Percentiles rank a stretch among this genome's conserved stretches.
Conservation (phyloP, 2,113 vertebrate species). For the Leucopsar rothschildi region DNA sequence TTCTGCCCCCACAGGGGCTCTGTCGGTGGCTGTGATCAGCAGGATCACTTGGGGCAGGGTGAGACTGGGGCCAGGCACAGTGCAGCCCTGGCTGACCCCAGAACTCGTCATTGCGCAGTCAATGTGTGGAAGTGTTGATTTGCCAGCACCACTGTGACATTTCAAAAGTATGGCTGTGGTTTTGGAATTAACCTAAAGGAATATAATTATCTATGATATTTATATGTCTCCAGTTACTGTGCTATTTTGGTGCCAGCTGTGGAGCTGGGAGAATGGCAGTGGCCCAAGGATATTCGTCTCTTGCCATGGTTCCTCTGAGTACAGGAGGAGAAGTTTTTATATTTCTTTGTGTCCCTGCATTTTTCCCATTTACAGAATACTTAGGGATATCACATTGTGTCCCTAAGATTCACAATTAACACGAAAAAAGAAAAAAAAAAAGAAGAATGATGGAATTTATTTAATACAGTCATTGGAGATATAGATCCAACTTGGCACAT, state of each 20-base stretch:
- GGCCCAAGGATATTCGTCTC: background rate
- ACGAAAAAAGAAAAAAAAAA: background rate
- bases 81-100: background rate
- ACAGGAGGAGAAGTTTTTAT: background rate
- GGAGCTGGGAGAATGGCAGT: background rate
- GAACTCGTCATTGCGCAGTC: background rate
- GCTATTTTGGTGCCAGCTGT: background rate
- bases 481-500: background rate
- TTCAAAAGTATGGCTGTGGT: background rate
- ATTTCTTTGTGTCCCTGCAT: background rate
- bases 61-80: rapidly evolving
- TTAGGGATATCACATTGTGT: background rate
- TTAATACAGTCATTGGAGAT: background rate
- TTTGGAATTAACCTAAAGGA: background rate
- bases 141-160: background rate
- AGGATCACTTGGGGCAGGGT: background rate
- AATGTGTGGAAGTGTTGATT: background rate
- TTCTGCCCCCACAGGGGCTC: background rate
- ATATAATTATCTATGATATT: conserved; percentile 3
- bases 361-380: background rate
- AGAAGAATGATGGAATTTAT: background rate
- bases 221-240: background rate
- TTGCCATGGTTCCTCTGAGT: background rate
- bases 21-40: background rate
- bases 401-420: background rate